Evolutionary conservation across 2,797 vertebrate species (phyloP).

Genomic region (Ceyx erithaca): DNA sequence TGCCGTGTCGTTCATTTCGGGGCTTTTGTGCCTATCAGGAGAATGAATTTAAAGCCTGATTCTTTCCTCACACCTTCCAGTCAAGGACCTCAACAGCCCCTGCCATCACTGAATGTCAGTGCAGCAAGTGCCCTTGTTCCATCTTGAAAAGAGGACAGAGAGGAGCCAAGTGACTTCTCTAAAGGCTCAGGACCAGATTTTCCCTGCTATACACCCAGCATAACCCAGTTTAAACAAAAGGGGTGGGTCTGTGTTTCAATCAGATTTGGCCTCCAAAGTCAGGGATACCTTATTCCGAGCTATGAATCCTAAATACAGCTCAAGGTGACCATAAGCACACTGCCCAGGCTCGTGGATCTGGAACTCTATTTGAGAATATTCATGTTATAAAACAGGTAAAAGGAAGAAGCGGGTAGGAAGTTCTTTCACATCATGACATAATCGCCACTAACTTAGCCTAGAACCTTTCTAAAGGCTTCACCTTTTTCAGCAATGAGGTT

Average conservation of each 20-base stretch:
- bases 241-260: neutral
- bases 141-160: neutral
- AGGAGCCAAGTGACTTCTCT: neutral
- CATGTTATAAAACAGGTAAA: neutral
- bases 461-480: neutral
- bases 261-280: neutral
- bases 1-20: neutral
- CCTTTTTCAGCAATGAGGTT: neutral
- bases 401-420: neutral
- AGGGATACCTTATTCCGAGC: neutral
- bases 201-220: neutral
- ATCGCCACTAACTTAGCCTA: neutral
- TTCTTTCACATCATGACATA: neutral
- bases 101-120: rapidly evolving
- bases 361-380: neutral
- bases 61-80: neutral
- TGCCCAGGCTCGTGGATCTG: neutral
- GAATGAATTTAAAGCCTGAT: neutral
- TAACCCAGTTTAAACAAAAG: neutral
- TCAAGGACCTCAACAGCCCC: neutral
- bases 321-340: neutral
- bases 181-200: neutral
- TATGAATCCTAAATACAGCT: neutral
- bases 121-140: neutral
- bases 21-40: neutral